A percentile compares a stretch with the other conserved stretches of the same genome.
phyloP scores from a whole-genome alignment of 2,888 invertebrate genomes.

The Aspidiotus rigidus region DNA sequence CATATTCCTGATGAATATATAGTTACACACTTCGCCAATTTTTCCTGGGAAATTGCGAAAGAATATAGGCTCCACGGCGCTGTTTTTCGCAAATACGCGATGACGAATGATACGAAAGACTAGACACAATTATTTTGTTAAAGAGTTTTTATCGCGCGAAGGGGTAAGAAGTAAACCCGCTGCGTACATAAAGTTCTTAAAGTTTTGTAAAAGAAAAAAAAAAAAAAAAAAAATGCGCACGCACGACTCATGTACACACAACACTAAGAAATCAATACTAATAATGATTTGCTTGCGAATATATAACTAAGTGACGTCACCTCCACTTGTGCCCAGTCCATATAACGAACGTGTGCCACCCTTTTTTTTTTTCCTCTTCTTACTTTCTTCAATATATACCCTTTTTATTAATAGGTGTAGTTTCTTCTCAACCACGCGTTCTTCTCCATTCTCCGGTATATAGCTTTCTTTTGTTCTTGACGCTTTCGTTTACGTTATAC shows the following conservation, averaged over 20 bases:
- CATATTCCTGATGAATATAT: too few species aligned
- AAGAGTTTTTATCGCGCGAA: too few species aligned
- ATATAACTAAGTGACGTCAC: constrained; percentile 34
- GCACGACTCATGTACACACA: constrained; percentile 30
- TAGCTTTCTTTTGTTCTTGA: neutral
- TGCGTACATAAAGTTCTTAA: neutral
- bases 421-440: constrained; percentile 16
- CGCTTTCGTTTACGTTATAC: too few species aligned
- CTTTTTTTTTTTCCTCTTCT: constrained; percentile 10
- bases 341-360: constrained; percentile 20
- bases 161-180: neutral
- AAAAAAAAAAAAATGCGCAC: constrained; percentile 32
- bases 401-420: constrained; percentile 27
- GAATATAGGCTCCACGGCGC: too few species aligned
- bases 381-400: constrained; percentile 7
- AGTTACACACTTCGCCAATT: too few species aligned
- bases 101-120: too few species aligned
- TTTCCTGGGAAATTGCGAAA: too few species aligned
- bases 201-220: constrained; percentile 20
- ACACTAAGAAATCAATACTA: constrained; percentile 32
- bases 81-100: too few species aligned
- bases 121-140: too few species aligned
- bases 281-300: constrained; percentile 34
- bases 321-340: constrained; percentile 27
- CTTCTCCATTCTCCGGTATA: neutral